A percentile compares a stretch with the other conserved stretches of the same genome.
These are phyloP conservation scores for Phrynocephalus vlangalii DNA, from an alignment of 2,797 vertebrate species.

Conservation along the genomic window DNA sequence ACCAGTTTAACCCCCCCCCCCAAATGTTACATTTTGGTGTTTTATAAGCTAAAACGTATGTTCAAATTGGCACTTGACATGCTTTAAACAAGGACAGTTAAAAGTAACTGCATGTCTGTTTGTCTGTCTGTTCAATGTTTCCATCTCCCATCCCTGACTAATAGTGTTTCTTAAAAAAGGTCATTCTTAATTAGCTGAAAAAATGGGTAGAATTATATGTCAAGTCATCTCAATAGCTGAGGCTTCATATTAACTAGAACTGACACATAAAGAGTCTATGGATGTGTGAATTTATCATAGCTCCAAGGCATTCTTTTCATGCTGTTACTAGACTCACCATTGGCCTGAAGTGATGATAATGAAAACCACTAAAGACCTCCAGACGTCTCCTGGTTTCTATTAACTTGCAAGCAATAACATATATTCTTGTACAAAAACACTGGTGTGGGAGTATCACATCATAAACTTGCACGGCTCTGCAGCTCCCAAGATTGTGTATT, in stretches of 20 bases:
- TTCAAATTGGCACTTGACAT: slow-evolving; percentile 35
- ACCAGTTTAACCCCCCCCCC: too few relatives aligned
- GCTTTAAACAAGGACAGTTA: slow-evolving; percentile 31
- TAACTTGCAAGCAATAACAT: slow-evolving; percentile 24
- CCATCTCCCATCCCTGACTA: slow-evolving; percentile 1
- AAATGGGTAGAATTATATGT: slow-evolving; percentile 32
- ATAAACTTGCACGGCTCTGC: neutral
- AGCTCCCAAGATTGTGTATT: slow-evolving; percentile 3
- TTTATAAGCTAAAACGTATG: slow-evolving; percentile 35
- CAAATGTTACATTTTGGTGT: neutral
- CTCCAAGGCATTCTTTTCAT: slow-evolving; percentile 35
- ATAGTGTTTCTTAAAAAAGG: slow-evolving; percentile 31
- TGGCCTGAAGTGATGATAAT: neutral
- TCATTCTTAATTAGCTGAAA: neutral
- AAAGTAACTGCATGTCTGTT: neutral
- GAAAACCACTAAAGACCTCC: slow-evolving; percentile 20
- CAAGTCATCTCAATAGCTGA: neutral
- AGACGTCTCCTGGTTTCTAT: neutral
- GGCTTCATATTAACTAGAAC: slow-evolving; percentile 22
- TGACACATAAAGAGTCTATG: slow-evolving; percentile 20
- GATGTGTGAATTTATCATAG: slow-evolving; percentile 22
- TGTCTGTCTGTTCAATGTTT: neutral
- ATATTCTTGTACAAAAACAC: slow-evolving; percentile 14
- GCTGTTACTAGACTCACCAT: slow-evolving; percentile 22
- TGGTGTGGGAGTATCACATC: neutral